phyloP scores from a whole-genome alignment of 2,113 vertebrate species.

The Oreochromis tanganicae region DNA sequence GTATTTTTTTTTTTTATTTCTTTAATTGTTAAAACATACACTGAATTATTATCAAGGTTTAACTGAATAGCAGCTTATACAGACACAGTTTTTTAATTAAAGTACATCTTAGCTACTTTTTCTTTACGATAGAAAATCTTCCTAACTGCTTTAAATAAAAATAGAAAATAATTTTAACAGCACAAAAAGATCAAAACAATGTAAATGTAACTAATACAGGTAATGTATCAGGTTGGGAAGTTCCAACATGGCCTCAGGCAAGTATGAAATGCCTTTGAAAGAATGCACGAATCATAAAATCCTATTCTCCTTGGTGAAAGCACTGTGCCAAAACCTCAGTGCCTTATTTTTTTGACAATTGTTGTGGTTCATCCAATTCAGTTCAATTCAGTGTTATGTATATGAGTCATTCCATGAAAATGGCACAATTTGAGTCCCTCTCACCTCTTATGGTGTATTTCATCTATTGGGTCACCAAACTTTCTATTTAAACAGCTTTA shows the following conservation, averaged over 20 bases:
- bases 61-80: neutral
- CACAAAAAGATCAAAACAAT: neutral
- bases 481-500: no score
- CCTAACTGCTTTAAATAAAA: no score
- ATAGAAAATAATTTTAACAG: neutral
- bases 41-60: neutral
- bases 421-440: no score
- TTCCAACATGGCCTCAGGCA: neutral
- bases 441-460: no score
- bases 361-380: neutral
- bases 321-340: neutral
- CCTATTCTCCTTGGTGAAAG: neutral
- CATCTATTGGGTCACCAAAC: no score
- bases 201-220: neutral
- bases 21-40: neutral
- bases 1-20: neutral
- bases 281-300: neutral
- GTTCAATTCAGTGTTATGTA: neutral
- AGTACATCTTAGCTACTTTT: neutral
- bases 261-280: neutral
- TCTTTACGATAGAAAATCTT: no score
- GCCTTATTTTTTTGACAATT: accelerated
- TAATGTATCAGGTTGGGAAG: neutral
- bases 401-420: neutral
- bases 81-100: neutral